These are phyloP conservation scores for Eupithecia abbreviata DNA, from an alignment of 2,888 invertebrate genomes.

Conservation along the genomic window DNA sequence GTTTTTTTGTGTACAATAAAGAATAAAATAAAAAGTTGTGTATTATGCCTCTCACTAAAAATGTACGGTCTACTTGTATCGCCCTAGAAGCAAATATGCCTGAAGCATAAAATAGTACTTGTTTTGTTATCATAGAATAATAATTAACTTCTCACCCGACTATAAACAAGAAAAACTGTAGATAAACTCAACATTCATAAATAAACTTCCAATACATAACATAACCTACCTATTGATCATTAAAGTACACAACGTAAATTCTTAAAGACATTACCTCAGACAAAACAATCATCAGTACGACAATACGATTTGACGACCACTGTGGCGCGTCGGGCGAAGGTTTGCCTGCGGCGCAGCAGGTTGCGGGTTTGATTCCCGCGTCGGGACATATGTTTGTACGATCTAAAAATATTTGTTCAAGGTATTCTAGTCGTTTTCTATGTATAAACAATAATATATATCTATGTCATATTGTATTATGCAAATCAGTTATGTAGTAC, in stretches of 20 bases:
- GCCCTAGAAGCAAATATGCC: background rate
- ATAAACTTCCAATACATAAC: background rate
- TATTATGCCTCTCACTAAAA: too few species aligned
- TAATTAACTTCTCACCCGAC: background rate
- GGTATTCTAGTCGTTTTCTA: too few species aligned
- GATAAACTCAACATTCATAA: conserved; percentile 2
- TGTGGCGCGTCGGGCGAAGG: too few species aligned
- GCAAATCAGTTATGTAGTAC: too few species aligned
- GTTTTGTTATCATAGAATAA: background rate
- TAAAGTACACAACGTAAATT: background rate
- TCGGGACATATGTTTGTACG: too few species aligned
- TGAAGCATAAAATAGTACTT: background rate
- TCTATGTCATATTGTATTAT: too few species aligned
- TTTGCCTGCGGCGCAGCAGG: too few species aligned
- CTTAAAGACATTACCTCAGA: background rate
- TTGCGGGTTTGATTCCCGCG: too few species aligned
- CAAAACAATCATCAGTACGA: background rate
- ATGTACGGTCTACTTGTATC: background rate
- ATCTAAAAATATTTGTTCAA: too few species aligned
- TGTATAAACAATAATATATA: too few species aligned
- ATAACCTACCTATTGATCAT: background rate
- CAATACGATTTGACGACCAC: background rate
- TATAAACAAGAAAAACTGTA: conserved; percentile 1
- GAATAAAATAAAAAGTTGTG: too few species aligned
- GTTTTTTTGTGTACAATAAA: too few species aligned